phyloP scores from a whole-genome alignment of 2,797 vertebrate genomes.

The Myoxocephalus aenaeus region DNA sequence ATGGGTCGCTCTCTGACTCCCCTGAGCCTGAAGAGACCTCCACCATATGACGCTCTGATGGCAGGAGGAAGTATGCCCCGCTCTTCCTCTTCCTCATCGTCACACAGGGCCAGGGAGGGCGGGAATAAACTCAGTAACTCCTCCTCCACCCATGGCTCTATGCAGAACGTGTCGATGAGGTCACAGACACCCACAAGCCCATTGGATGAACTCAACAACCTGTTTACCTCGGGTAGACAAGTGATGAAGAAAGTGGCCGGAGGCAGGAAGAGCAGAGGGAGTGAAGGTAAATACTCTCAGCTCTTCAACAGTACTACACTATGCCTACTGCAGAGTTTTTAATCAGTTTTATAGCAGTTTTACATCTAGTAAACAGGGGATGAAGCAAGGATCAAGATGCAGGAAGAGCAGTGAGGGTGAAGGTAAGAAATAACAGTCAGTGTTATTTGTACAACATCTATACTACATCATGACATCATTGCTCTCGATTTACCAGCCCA shows the following conservation, averaged over 20 bases:
- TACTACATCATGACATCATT: not conserved
- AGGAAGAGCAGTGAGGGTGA: constrained; percentile 89
- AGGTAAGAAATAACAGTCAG: not conserved
- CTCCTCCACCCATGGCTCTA: constrained; percentile 82
- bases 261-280: constrained; percentile 88
- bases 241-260: constrained; percentile 90
- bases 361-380: constrained; percentile 82
- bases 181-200: constrained; percentile 95
- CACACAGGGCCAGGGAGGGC: constrained; percentile 86
- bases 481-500: no score
- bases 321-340: not conserved
- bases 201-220: constrained; percentile 91
- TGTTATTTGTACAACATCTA: not conserved
- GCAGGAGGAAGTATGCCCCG: constrained; percentile 86
- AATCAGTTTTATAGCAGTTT: not conserved
- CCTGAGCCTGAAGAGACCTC: constrained; percentile 93
- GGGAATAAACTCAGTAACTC: constrained; percentile 85
- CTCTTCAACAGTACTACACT: not conserved
- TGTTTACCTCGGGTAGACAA: constrained; percentile 90
- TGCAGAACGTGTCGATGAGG: constrained; percentile 87
- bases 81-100: constrained; percentile 85
- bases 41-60: constrained; percentile 91
- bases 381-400: constrained; percentile 84
- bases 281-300: constrained; percentile 84
- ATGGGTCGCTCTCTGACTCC: constrained; percentile 93